Percentiles rank a stretch among this genome's conserved stretches.
phyloP scores from a whole-genome alignment of 2,888 invertebrate genomes.

The Yponomeuta malinellus region DNA sequence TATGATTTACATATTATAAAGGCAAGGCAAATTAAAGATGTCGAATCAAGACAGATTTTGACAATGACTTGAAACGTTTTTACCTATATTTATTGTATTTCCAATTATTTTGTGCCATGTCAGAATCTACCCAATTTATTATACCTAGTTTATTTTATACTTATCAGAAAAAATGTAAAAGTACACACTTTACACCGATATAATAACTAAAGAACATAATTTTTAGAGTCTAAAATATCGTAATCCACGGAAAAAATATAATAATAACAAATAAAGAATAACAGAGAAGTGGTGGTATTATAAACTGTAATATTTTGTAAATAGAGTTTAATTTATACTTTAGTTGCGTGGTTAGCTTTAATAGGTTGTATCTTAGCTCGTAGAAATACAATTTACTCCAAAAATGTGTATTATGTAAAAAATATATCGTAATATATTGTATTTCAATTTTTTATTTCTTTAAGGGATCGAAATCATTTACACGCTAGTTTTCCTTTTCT shows the following conservation, averaged over 20 bases:
- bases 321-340: conserved; percentile 66
- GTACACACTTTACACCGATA: conserved; percentile 18
- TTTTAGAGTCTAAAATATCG: conserved; percentile 17
- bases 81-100: conserved; percentile 21
- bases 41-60: not conserved
- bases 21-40: not conserved
- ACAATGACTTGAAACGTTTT: not conserved
- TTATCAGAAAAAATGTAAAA: conserved; percentile 14
- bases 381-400: conserved; percentile 50
- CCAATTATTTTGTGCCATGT: conserved; percentile 51
- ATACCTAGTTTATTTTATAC: not conserved
- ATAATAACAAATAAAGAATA: conserved; percentile 17
- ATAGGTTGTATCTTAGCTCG: conserved; percentile 62
- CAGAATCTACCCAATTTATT: conserved; percentile 21
- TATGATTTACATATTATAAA: not conserved
- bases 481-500: not conserved
- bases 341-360: conserved; percentile 67
- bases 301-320: conserved; percentile 69
- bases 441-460: not conserved
- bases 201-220: conserved; percentile 19
- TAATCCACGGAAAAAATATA: conserved; percentile 16
- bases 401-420: conserved; percentile 44
- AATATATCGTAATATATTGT: conserved; percentile 24
- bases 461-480: not conserved
- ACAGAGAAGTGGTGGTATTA: conserved; percentile 23